Evolutionary conservation across 2,113 vertebrate species (phyloP), one percentile per base, ranked within the genome.

Genomic region (Lampris incognitus): DNA sequence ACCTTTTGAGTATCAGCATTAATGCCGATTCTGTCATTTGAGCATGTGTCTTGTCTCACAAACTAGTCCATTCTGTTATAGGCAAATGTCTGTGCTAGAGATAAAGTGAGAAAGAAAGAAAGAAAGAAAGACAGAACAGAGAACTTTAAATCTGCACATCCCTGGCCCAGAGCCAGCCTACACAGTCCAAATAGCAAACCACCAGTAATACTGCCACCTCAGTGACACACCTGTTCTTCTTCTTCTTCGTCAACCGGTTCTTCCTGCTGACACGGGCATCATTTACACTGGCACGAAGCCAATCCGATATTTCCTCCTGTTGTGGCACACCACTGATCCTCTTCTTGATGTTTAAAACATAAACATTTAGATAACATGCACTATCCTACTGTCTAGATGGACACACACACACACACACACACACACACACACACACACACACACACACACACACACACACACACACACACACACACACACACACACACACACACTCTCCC

Each of bases 61-160:
- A 58, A 44, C 9, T 46, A 44, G 3, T 9, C 63, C 2, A 61
- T 74, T 66, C 24, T 24, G 24, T 79, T 59, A 10, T 7, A 83
- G 52, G 66, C 83, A 91, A 84, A 88, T 84, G 60, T 50, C 55
- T 49, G 51, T 9, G 48, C 0, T 0, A 2, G 56, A 9, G 49
- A 57, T 37, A 1, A 64, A 40, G 42, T 1, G 36, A 44, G 1
- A 0, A 13, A 9, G 60, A 41, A 2, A 51, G 46, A 36, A 9
- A 2, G 37, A 6, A 1, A 1, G 44, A 7, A 7, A 46, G 44
- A 2, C 44, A 46, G 54, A n/a, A 55, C 46, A 38, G 38, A 51
- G 38, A 48, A 57, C 6, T 24, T 11, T 9, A 50, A 63, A 49
- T 38, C 60, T 68, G 73, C 63, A 66, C 69, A 69, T 24, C 24